These are phyloP conservation scores for Mobula birostris DNA, from an alignment of 2,113 vertebrate species.

Conservation along the genomic window DNA sequence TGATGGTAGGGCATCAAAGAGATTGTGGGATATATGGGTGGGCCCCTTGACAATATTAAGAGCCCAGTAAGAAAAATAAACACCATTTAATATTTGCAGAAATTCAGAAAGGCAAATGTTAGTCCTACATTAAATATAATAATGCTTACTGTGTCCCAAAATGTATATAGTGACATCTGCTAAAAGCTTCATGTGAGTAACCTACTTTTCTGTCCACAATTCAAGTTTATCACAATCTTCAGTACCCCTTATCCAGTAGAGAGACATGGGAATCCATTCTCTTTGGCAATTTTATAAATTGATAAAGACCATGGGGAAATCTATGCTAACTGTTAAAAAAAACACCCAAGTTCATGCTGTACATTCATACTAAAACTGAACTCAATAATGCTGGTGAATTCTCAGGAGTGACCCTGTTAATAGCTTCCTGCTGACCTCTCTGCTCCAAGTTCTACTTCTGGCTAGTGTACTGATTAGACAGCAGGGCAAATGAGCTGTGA, in stretches of 20 bases:
- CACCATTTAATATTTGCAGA: not conserved
- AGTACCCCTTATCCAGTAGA: constrained; percentile 50
- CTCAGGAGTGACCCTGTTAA: constrained; percentile 66
- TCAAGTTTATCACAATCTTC: constrained; percentile 35
- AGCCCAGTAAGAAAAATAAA: not conserved
- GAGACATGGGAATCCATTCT: constrained; percentile 60
- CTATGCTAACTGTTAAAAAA: constrained; percentile 58
- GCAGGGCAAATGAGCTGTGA: constrained; percentile 67
- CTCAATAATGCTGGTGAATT: constrained; percentile 64
- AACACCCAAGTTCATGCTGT: constrained; percentile 62
- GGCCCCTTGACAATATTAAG: no score
- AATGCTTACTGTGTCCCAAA: not conserved
- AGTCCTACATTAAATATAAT: not conserved
- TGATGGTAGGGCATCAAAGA: no score
- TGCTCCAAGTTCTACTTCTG: constrained; percentile 52
- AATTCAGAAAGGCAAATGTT: not conserved
- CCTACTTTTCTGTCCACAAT: not conserved
- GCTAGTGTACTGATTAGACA: constrained; percentile 57
- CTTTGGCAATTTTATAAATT: constrained; percentile 64
- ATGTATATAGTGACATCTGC: not conserved
- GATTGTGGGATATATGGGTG: no score
- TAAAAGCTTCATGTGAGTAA: not conserved
- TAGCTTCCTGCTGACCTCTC: constrained; percentile 67
- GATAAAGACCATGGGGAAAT: constrained; percentile 73
- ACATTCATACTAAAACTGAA: constrained; percentile 70